Conservation (phyloP, 2,888 invertebrate species). For the Caenorhabditis panamensis region DNA sequence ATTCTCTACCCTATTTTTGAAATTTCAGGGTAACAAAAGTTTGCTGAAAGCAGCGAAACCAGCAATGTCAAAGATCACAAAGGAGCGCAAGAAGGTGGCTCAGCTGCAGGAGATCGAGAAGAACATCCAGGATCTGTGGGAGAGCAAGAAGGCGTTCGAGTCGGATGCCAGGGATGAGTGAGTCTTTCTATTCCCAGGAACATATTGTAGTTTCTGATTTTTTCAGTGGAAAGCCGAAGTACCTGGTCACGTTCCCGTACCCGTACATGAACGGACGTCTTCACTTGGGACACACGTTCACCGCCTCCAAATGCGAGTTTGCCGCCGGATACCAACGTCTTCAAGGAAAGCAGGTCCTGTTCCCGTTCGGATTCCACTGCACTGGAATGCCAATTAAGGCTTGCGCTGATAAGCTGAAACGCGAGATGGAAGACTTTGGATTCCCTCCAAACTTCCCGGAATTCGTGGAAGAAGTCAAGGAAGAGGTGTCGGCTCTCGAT, state of each 20-base stretch:
- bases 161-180: slow-evolving; percentile 86
- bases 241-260: slow-evolving; percentile 94
- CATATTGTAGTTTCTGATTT: no score
- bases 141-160: slow-evolving; percentile 88
- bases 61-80: slow-evolving; percentile 57
- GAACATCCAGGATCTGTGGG: slow-evolving; percentile 91
- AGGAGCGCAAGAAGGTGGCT: slow-evolving; percentile 71
- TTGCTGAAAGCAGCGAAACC: not conserved
- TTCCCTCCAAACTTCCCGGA: slow-evolving; percentile 87
- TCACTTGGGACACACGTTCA: slow-evolving; percentile 97
- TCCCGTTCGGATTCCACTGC: slow-evolving; percentile 98
- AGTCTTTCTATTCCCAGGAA: no score
- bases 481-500: slow-evolving; percentile 75
- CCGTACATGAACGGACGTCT: slow-evolving; percentile 99
- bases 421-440: slow-evolving; percentile 93
- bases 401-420: slow-evolving; percentile 95
- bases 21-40: slow-evolving; percentile 53
- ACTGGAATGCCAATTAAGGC: slow-evolving; percentile 99
- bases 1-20: not conserved
- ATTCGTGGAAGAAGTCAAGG: slow-evolving; percentile 82
- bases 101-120: slow-evolving; percentile 84
- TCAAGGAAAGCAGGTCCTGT: slow-evolving; percentile 91
- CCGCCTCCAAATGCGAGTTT: slow-evolving; percentile 97
- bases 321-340: slow-evolving; percentile 92
- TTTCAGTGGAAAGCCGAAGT: slow-evolving; percentile 85